A percentile compares a stretch with the other conserved stretches of the same genome.
phyloP scores from a whole-genome alignment of 2,113 vertebrate genomes.

The Bolborhynchus lineola region DNA sequence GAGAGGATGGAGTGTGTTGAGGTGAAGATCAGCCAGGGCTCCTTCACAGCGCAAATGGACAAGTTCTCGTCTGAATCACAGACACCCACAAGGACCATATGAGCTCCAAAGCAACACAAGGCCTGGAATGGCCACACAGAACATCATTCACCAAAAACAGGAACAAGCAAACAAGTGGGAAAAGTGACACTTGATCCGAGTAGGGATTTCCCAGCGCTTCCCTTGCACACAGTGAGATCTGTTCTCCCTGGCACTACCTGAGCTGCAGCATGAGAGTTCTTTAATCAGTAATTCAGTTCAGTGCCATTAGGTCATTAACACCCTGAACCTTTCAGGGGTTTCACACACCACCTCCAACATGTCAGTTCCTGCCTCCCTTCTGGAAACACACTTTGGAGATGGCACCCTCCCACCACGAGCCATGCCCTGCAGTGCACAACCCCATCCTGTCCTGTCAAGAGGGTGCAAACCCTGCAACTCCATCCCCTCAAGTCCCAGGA shows the following conservation, averaged over 20 bases:
- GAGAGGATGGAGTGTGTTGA: neutral
- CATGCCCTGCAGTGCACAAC: rapidly evolving
- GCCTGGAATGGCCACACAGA: neutral
- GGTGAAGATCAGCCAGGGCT: neutral
- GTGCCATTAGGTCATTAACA: neutral
- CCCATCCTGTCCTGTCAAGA: rapidly evolving
- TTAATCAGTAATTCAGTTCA: neutral
- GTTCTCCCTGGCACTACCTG: neutral
- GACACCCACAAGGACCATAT: neutral
- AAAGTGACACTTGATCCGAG: neutral
- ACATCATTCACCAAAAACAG: neutral
- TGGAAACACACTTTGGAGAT: neutral
- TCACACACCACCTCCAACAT: neutral
- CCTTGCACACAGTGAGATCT: neutral
- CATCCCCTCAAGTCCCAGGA: neutral
- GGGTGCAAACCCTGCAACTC: neutral
- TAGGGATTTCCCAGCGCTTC: neutral
- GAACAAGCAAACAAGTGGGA: neutral
- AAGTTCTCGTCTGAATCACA: neutral
- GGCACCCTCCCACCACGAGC: neutral
- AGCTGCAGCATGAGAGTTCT: neutral
- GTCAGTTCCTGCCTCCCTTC: neutral
- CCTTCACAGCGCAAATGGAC: neutral
- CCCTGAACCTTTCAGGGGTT: neutral
- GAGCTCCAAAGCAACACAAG: neutral